Percentiles rank a stretch among this genome's conserved stretches.
Evolutionary conservation across 2,113 vertebrate species (phyloP).

Genomic region (Coryphaenoides rupestris): DNA sequence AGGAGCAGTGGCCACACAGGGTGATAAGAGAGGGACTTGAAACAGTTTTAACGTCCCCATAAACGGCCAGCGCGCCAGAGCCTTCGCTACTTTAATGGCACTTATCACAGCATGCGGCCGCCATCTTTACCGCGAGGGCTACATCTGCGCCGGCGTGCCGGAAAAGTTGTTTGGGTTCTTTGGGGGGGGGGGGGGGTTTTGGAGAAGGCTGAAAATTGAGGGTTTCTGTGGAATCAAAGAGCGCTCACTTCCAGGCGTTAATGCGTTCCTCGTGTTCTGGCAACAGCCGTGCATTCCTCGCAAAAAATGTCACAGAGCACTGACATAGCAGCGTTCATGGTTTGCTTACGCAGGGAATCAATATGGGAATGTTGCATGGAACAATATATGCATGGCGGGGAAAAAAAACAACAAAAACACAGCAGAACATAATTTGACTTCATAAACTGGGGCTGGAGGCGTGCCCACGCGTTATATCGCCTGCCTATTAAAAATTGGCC

Average conservation of each 20-base stretch:
- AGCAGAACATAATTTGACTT: background rate
- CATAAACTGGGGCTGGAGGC: conserved; percentile 8
- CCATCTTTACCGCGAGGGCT: conserved; percentile 7
- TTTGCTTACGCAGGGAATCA: background rate
- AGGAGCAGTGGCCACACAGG: conserved; percentile 24
- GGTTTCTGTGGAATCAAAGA: conserved; percentile 9
- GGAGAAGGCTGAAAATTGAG: background rate
- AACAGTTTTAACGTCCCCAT: conserved; percentile 14
- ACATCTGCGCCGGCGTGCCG: background rate
- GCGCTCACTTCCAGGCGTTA: conserved; percentile 14
- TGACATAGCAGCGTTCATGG: background rate
- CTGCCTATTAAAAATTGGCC: background rate
- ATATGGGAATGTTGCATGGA: too few relatives aligned
- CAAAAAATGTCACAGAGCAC: background rate
- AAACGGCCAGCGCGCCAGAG: conserved; percentile 14
- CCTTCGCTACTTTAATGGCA: conserved; percentile 6
- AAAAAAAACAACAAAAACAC: too few relatives aligned
- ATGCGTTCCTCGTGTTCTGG: conserved; percentile 19
- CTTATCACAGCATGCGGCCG: conserved; percentile 12
- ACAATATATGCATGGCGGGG: too few relatives aligned
- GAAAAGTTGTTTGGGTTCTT: too few relatives aligned
- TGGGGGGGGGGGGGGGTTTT: background rate
- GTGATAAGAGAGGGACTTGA: conserved; percentile 21
- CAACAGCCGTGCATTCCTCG: conserved; percentile 2
- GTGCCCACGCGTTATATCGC: background rate